phyloP scores from a whole-genome alignment of 2,888 invertebrate species.

The Polietes domitor region DNA sequence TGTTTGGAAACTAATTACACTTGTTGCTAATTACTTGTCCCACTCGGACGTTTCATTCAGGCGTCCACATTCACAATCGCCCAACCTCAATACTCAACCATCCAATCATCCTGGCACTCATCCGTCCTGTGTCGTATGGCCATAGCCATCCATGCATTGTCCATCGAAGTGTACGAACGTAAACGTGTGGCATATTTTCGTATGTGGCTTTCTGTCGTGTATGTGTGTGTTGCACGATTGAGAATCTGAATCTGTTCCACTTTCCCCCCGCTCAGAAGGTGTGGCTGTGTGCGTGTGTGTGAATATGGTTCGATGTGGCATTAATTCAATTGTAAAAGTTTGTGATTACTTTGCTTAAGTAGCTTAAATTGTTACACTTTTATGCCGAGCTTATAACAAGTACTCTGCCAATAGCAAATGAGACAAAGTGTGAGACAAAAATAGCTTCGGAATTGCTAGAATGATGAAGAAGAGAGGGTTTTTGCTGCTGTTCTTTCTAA shows the following conservation, averaged over 20 bases:
- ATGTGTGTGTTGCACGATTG: slow-evolving; percentile 19
- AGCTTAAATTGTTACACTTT: slow-evolving; percentile 48
- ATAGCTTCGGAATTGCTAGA: too few species aligned
- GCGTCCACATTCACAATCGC: neutral
- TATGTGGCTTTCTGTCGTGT: neutral
- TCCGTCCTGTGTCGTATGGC: neutral
- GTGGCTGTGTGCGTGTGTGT: neutral
- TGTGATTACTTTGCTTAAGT: slow-evolving; percentile 43
- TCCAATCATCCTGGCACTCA: neutral
- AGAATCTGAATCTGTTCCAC: neutral
- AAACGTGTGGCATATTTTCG: neutral
- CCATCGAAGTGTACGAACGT: neutral
- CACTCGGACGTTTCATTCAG: slow-evolving; percentile 2
- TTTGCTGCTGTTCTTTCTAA: neutral
- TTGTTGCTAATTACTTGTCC: slow-evolving; percentile 56
- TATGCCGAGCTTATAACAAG: slow-evolving; percentile 29
- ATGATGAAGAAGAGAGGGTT: too few species aligned
- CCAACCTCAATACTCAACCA: neutral
- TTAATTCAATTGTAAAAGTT: slow-evolving; percentile 49
- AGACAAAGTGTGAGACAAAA: too few species aligned
- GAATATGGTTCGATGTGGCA: slow-evolving; percentile 5
- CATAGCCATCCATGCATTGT: neutral
- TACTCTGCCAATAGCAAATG: neutral
- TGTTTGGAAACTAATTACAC: slow-evolving; percentile 51
- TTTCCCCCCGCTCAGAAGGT: neutral